A percentile compares a stretch with the other conserved stretches of the same genome.
Conservation (phyloP, 2,888 invertebrate genomes). For the Eumacrocentrus americanus region DNA sequence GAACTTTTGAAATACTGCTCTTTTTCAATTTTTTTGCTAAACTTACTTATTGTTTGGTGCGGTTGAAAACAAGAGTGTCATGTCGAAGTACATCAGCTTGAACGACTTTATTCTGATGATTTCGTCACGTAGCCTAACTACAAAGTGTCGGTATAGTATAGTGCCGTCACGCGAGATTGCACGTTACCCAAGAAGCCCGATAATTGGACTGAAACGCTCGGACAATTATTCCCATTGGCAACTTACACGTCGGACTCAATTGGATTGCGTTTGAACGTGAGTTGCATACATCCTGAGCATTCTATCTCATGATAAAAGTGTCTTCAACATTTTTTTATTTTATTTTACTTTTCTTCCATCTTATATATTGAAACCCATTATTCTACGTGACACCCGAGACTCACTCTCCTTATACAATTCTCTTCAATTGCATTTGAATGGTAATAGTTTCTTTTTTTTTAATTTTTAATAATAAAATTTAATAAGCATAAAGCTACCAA, state of each 20-base stretch:
- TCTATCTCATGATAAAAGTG: slow-evolving; percentile 5
- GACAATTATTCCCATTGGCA: slow-evolving; percentile 42
- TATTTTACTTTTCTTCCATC: slow-evolving; percentile 1
- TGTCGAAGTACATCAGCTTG: background rate
- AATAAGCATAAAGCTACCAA: no score
- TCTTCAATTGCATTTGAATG: background rate
- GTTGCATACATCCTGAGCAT: slow-evolving; percentile 16
- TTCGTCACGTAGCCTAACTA: slow-evolving; percentile 6
- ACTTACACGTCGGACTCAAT: slow-evolving; percentile 40
- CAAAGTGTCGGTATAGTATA: background rate
- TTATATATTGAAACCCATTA: background rate
- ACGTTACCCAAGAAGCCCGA: slow-evolving; percentile 33
- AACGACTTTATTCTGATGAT: background rate
- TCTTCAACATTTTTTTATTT: slow-evolving; percentile 1
- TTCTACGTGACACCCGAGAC: slow-evolving; percentile 29
- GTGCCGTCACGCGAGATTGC: slow-evolving; percentile 10
- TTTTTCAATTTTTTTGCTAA: background rate
- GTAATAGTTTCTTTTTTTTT: background rate
- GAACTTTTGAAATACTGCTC: background rate
- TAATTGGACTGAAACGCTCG: slow-evolving; percentile 35
- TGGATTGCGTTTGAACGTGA: slow-evolving; percentile 36
- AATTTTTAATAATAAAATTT: no score
- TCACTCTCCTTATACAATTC: background rate
- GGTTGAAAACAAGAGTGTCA: background rate
- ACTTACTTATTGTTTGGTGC: no score